Base-by-base conservation (phyloP, 2,113 vertebrate genomes). In the Oreotragus oreotragus region DNA sequence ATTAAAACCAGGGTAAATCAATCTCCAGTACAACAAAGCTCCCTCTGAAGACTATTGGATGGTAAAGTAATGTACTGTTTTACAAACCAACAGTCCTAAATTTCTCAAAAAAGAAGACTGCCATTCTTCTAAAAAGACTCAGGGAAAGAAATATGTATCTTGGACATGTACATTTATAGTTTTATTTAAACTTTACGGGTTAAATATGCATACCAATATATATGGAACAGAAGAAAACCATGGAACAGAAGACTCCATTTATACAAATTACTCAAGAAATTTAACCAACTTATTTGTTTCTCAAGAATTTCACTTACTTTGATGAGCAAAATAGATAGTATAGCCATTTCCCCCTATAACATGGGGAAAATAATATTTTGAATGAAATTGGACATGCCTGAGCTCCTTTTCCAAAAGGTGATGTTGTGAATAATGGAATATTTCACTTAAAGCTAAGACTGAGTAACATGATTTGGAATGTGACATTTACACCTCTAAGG, bases 351-450 rank as follows among this genome's bases (percentile, higher is more conserved):
- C 2, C 49, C 14, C 62, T 70, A 86, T 1, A 85, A 36, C 51
- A 88, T 0, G n/a, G 25, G 36, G 16, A 51, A 49, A 80, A 33
- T 49, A 49, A 33, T 64, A 79, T 47, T 92, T 93, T 88, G 21
- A 95, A 91, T 60, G 92, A 47, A 94, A 96, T 51, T 94, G 43
- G 39, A 93, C 97, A 96, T 88, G 36, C 47, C 36, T 83, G 55
- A 91, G 84, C 30, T 96, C 7, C 19, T 86, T 95, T 89, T 27
- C 76, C 51, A 86, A 62, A 77, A 81, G 36, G 13, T 86, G 16
- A 76, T 81, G 2, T 23, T 86, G 91, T 94, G 62, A 97, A 93
- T 97, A 97, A 94, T 55, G 96, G 51, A 90, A 45, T 90, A 60
- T 66, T 96, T 96, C 17, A 60, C 60, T 92, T 66, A 90, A 95